A percentile compares a stretch with the other conserved stretches of the same genome.
Conservation (phyloP, 1,140 invertebrate species). For the Bemisia tabaci region DNA sequence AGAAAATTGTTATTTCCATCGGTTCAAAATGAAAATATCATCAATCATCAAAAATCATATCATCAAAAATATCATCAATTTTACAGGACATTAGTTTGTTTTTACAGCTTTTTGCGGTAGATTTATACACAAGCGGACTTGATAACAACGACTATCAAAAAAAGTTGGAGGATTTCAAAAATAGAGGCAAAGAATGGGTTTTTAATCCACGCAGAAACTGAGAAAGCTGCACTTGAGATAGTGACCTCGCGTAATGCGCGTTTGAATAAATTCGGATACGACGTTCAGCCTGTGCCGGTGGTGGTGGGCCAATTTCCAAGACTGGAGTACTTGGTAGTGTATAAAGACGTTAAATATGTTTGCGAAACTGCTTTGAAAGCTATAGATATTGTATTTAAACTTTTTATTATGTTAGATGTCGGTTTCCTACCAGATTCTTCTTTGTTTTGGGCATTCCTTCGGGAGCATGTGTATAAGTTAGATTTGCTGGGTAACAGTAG, state of each 20-base stretch:
- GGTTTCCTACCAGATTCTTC: neutral
- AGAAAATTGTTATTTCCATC: too few species aligned
- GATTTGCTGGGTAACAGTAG: neutral
- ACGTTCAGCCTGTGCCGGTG: neutral
- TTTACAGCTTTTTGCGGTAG: too few species aligned
- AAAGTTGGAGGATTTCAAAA: neutral
- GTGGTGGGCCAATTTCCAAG: neutral
- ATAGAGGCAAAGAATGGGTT: neutral
- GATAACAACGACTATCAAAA: too few species aligned
- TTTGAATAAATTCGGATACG: neutral
- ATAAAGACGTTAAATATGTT: neutral
- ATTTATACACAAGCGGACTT: too few species aligned
- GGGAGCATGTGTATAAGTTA: neutral
- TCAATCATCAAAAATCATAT: too few species aligned
- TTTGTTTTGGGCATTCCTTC: neutral
- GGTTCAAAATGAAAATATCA: too few species aligned
- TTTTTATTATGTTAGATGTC: neutral
- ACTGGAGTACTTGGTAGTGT: neutral
- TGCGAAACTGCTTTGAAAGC: neutral
- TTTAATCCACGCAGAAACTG: neutral
- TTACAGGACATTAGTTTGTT: too few species aligned
- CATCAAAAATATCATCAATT: too few species aligned
- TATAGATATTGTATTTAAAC: neutral
- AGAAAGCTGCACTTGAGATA: neutral
- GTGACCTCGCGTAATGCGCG: neutral